A percentile compares a stretch with the other conserved stretches of the same genome.
These are phyloP conservation scores for Python bivittatus DNA, from an alignment of 2,113 vertebrate genomes.

Conservation along the genomic window DNA sequence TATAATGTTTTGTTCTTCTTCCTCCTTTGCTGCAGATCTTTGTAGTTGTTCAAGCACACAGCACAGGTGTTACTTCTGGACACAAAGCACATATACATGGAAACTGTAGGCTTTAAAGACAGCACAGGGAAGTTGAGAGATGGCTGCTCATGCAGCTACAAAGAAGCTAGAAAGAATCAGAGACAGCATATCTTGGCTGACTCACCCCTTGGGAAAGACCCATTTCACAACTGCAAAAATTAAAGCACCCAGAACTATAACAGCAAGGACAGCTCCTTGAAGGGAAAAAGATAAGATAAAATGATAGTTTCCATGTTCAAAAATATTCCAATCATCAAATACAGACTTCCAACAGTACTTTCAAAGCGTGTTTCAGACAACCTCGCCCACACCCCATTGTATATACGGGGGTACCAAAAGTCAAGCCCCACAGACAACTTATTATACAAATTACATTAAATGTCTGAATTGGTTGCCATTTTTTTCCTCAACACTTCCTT, in stretches of 20 bases:
- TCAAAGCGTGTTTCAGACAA: background rate
- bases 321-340: background rate
- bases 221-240: background rate
- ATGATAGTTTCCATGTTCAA: background rate
- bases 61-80: background rate
- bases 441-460: background rate
- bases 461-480: background rate
- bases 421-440: background rate
- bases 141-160: background rate
- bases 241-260: background rate
- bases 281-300: background rate
- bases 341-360: background rate
- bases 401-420: background rate
- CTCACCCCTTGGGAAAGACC: background rate
- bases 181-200: background rate
- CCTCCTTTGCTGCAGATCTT: background rate
- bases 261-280: background rate
- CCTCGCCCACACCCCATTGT: background rate
- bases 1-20: background rate
- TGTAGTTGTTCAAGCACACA: background rate
- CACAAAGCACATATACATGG: background rate
- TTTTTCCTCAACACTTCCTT: background rate
- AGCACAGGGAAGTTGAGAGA: background rate
- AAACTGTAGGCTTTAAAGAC: background rate
- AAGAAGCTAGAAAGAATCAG: background rate